Evolutionary conservation across 2,113 vertebrate species (phyloP), one percentile per base, ranked within the genome.

Genomic region (Eptesicus fuscus): DNA sequence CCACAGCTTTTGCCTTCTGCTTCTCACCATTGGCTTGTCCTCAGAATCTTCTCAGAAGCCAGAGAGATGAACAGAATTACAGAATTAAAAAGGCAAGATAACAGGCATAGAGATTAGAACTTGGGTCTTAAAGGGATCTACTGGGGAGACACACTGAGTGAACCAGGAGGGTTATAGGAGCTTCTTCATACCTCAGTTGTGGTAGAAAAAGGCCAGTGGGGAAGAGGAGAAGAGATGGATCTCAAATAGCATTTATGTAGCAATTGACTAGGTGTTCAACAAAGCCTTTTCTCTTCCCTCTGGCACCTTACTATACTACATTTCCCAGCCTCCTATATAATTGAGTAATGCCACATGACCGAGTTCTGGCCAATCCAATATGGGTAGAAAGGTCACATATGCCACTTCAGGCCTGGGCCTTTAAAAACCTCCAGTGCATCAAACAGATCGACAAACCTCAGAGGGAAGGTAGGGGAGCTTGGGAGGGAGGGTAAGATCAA

Each of bases 61-160:
- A 78, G 35, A 89, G 61, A 70, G 11, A 83, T 47, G 37, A 79
- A 44, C 30, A 65, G 63, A n/a, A 65, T 65, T 65, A 65, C 30
- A 65, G 63, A 65, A 65, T 65, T 65, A 63, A 85, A 94, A 90
- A 93, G 53, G 53, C 13, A 92, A 92, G 77, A 65, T 28, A 88
- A 93, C 74, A 74, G 28, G 11, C 7, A 90, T 7, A 83, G 59
- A 61, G 9, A 18, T 71, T 79, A 79, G 16, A 88, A 61, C 20
- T 53, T 56, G 42, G 12, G 20, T 74, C 90, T 78, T 73, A 78
- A 42, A 42, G 23, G 22, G 23, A 37, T 73, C 37, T 12, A 61
- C 25, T 40, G 5, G 20, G 70, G 22, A 79, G 28, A 79, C 20
- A 63, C 17, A 73, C 3, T 35, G 11, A 22, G 40, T 35, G n/a